phyloP scores from a whole-genome alignment of 2,888 invertebrate genomes.

The Mantis religiosa region DNA sequence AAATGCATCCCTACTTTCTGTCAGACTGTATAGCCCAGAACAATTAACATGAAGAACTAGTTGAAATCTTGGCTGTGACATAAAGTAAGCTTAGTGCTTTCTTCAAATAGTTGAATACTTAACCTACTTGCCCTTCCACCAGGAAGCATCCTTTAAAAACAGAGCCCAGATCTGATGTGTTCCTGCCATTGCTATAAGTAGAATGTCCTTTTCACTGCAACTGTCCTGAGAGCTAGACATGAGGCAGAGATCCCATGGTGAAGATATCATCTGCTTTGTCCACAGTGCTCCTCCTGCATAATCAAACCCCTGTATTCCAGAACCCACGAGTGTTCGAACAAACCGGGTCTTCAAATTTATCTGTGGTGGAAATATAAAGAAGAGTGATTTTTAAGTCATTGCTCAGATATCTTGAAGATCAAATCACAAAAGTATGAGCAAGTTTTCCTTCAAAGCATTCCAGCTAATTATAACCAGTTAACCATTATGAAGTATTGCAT shows the following conservation, averaged over 20 bases:
- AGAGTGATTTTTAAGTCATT: slow-evolving; percentile 16
- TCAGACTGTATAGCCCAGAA: no score
- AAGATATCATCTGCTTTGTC: slow-evolving; percentile 66
- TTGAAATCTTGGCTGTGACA: no score
- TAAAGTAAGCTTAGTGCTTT: no score
- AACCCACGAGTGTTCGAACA: slow-evolving; percentile 77
- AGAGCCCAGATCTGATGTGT: slow-evolving; percentile 92
- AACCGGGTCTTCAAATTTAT: slow-evolving; percentile 60
- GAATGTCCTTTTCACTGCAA: slow-evolving; percentile 47
- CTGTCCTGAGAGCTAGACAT: slow-evolving; percentile 35
- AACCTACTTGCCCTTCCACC: slow-evolving; percentile 56
- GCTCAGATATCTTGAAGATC: no score
- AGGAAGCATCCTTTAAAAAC: slow-evolving; percentile 74
- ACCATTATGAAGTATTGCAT: no score
- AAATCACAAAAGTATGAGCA: no score
- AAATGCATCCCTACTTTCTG: no score
- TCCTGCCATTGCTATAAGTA: slow-evolving; percentile 88
- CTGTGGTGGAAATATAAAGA: slow-evolving; percentile 37
- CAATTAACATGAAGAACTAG: no score
- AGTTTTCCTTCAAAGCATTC: no score
- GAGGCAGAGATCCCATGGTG: slow-evolving; percentile 82
- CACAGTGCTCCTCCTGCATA: slow-evolving; percentile 68
- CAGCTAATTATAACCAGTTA: no score
- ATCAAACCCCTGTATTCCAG: slow-evolving; percentile 61
- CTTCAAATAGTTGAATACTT: no score